Conservation (phyloP, 2,797 vertebrate species). For the Catharus ustulatus region DNA sequence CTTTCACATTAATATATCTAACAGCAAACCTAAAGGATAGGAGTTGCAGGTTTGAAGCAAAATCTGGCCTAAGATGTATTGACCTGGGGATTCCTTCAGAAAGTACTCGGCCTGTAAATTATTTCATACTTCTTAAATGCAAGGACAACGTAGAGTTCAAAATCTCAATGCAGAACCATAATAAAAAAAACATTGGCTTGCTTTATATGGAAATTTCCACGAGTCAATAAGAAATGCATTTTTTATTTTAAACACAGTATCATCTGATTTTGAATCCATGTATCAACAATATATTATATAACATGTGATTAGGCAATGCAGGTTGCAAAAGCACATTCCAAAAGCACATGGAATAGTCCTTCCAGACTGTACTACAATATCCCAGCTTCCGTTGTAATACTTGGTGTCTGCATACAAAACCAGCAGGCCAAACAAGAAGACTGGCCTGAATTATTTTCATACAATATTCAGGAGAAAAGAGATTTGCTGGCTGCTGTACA, state of each 20-base stretch:
- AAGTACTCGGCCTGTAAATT: not conserved
- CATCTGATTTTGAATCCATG: not conserved
- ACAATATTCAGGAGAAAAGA: not conserved
- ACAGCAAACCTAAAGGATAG: not conserved
- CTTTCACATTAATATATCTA: not conserved
- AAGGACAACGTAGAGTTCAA: not conserved
- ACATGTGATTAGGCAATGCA: not conserved
- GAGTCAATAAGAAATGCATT: not conserved
- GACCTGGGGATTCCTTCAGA: not conserved
- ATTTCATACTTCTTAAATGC: not conserved
- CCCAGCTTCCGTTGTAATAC: not conserved
- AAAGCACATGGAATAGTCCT: not conserved
- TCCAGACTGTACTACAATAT: not conserved
- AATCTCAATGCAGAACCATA: not conserved
- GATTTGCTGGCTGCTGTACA: not conserved
- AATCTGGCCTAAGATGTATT: not conserved
- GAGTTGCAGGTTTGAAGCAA: not conserved
- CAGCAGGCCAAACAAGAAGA: not conserved
- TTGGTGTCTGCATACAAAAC: not conserved
- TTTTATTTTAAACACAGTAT: not conserved
- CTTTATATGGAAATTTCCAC: not conserved
- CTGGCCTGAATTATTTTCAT: not conserved
- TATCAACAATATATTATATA: not conserved
- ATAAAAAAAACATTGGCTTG: not conserved
- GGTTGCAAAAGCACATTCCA: not conserved